Evolutionary conservation across 1,140 invertebrate genomes (phyloP), one percentile per base, ranked within the genome.

Genomic region (Euura lappo): DNA sequence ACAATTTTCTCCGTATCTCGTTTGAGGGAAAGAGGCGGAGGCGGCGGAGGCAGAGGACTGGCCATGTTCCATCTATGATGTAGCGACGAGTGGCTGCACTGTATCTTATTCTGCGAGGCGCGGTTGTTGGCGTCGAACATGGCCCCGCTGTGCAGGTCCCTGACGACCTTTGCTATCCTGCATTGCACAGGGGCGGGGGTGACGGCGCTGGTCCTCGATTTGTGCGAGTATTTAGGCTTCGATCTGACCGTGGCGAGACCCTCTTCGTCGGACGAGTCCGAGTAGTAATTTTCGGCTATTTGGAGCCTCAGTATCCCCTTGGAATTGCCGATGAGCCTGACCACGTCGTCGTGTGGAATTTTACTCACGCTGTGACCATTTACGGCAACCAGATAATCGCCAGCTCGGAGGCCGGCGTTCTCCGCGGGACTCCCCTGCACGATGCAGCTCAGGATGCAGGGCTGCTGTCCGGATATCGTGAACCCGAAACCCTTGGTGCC

Each of bases 391-490:
- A 99, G 88, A 80, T 96, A 97, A 84, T 98, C 96, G 0, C 97
- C 97, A 60, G 96, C 93, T 65, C 95, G 91, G 10, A 99, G 88
- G 3, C 96, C 96, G 28, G 95, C 95, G 72, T 89, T 88, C 76
- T 96, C 94, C 1, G 96, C 96, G 2, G 95, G 95, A 79, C 95
- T 96, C 74, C 93, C 93, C 74, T 90, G 88, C 2, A 96, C 95
- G 78, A 97, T 97, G 84, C 94, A 96, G 78, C 95, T 96, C 8
- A 98, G 88, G 76, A 97, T 93, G 84, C 96, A 97, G 0, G 96
- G 96, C 78, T 95, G 94, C 80, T 98, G 95, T 0, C 96, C 96
- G n/a, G 96, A 97, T 76, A 97, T 96, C 10, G 96, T 97, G 81
- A 97, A 97, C 6, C 96, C 96, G 85, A 95, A 97, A 6, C 96